Conservation (phyloP, 2,797 vertebrate species). For the Chaenodraco wilsoni region DNA sequence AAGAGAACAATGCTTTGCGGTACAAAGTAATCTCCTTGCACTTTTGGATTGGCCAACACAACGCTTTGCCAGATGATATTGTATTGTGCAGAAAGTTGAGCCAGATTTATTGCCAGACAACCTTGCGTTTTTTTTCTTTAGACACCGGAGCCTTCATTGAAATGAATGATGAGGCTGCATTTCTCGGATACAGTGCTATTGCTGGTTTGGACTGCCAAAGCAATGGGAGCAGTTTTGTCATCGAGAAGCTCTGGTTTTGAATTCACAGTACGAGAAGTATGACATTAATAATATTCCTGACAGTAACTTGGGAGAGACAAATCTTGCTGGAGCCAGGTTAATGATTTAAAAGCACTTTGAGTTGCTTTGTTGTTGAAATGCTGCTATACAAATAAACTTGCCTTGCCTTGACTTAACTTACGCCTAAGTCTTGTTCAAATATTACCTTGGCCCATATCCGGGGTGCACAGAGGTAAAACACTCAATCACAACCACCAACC, state of each 20-base stretch:
- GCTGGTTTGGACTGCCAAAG: background rate
- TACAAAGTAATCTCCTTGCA: slow-evolving; percentile 1
- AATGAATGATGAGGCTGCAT: background rate
- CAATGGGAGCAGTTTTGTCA: background rate
- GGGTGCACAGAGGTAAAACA: background rate
- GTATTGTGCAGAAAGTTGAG: background rate
- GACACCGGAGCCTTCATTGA: background rate
- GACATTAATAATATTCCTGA: slow-evolving; percentile 1
- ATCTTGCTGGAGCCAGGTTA: background rate
- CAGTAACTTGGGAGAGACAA: background rate
- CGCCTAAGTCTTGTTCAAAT: slow-evolving; percentile 5
- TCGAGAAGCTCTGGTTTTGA: background rate
- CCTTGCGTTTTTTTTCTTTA: background rate
- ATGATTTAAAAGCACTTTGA: slow-evolving; percentile 8
- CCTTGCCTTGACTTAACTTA: background rate
- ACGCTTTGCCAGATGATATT: background rate
- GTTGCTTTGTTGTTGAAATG: background rate
- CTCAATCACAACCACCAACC: background rate
- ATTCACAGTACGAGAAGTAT: background rate
- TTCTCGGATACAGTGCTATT: background rate
- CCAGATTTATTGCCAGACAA: background rate
- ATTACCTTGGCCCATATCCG: background rate
- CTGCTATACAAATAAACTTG: slow-evolving; percentile 6
- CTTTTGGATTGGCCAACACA: background rate
- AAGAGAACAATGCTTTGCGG: background rate